These are phyloP conservation scores for Urophycis tenuis DNA, from an alignment of 2,797 vertebrate genomes.

Conservation along the genomic window DNA sequence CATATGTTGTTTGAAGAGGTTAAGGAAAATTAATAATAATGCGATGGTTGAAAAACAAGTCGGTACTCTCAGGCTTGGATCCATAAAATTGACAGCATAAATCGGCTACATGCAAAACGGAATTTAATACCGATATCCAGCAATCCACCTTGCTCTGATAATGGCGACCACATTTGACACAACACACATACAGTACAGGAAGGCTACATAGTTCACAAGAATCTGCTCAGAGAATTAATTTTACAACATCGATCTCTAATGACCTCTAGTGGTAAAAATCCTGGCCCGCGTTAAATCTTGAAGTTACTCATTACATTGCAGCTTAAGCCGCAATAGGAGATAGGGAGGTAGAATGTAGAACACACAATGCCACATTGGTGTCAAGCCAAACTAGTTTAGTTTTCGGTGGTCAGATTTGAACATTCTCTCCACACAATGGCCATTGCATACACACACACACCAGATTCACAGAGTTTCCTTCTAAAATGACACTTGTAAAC, in stretches of 20 bases:
- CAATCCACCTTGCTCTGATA: constrained; percentile 40
- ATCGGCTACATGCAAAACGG: constrained; percentile 50
- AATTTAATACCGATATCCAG: constrained; percentile 51
- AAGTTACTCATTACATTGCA: constrained; percentile 16
- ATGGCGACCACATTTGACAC: constrained; percentile 30
- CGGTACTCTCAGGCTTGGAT: background rate
- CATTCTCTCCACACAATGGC: constrained; percentile 42
- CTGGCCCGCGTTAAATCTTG: constrained; percentile 8
- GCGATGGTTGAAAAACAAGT: background rate
- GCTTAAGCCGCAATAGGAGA: constrained; percentile 4
- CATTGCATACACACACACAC: constrained; percentile 22
- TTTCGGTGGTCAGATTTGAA: background rate
- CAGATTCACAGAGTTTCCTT: background rate
- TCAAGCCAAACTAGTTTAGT: background rate
- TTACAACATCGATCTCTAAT: constrained; percentile 33
- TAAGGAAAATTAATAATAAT: background rate
- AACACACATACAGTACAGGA: constrained; percentile 35
- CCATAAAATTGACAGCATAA: background rate
- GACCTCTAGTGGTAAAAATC: constrained; percentile 20
- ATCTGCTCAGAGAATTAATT: constrained; percentile 24
- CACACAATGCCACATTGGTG: constrained; percentile 23
- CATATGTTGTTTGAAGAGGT: no score
- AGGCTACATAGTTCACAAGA: constrained; percentile 49
- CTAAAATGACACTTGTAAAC: background rate
- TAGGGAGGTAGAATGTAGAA: constrained; percentile 26